These are phyloP conservation scores for Pseudeuparius sepicola DNA, from an alignment of 2,888 invertebrate genomes.

Conservation along the genomic window DNA sequence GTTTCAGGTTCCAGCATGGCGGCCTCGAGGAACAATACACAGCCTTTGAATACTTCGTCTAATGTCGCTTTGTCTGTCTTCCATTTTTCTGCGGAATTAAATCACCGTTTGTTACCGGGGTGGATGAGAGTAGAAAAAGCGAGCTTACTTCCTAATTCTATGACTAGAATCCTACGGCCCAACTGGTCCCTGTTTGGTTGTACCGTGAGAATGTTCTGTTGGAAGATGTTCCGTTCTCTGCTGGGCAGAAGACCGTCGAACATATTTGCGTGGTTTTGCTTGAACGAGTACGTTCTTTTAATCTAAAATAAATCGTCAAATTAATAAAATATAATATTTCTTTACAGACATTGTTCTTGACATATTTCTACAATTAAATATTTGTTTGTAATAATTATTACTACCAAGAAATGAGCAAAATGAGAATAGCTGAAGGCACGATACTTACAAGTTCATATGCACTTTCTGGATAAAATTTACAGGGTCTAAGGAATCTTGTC, in stretches of 20 bases:
- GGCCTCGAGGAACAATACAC: slow-evolving; percentile 69
- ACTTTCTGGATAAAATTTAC: slow-evolving; percentile 84
- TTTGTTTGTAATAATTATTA: no score
- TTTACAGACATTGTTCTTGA: background rate
- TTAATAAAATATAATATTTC: slow-evolving; percentile 4
- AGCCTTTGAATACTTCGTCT: slow-evolving; percentile 76
- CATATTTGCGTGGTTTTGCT: slow-evolving; percentile 62
- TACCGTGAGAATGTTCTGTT: slow-evolving; percentile 68
- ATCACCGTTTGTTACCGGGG: no score
- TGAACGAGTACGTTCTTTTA: slow-evolving; percentile 72
- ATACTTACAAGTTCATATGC: slow-evolving; percentile 65
- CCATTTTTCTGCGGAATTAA: slow-evolving; percentile 84
- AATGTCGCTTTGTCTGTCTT: slow-evolving; percentile 67
- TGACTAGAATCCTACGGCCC: slow-evolving; percentile 65
- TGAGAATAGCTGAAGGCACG: no score
- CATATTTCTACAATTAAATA: background rate
- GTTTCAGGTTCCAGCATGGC: slow-evolving; percentile 72
- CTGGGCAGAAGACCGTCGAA: slow-evolving; percentile 64
- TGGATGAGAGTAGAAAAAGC: no score
- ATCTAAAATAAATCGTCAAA: slow-evolving; percentile 51
- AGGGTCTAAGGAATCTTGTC: slow-evolving; percentile 71
- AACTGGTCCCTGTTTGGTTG: slow-evolving; percentile 68
- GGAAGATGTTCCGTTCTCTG: slow-evolving; percentile 65
- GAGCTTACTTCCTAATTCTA: slow-evolving; percentile 76
- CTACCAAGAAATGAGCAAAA: no score